phyloP scores from a whole-genome alignment of 23 tunicate species.

The Clavelina lepadiformis region DNA sequence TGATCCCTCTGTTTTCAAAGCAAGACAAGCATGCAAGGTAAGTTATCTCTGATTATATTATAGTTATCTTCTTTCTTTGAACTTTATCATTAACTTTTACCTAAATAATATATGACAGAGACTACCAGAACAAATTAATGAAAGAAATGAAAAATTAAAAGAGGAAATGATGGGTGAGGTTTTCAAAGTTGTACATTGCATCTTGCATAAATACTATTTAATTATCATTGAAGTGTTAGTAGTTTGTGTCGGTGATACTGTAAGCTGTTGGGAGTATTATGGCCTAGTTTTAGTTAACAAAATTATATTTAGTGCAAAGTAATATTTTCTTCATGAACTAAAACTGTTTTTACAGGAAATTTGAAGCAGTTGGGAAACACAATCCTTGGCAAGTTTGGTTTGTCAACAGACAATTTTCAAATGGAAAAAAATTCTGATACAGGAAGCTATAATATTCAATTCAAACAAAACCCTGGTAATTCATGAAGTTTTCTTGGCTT shows the following conservation, averaged over 20 bases:
- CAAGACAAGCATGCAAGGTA: constrained; percentile 40
- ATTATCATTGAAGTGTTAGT: too few relatives aligned
- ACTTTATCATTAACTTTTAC: too few relatives aligned
- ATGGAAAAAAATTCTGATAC: constrained; percentile 66
- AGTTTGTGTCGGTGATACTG: too few relatives aligned
- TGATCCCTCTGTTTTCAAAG: constrained; percentile 45
- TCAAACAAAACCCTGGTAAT: constrained; percentile 34
- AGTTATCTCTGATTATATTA: too few relatives aligned
- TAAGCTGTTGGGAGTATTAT: too few relatives aligned
- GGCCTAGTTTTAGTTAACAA: too few relatives aligned
- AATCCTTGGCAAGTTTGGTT: constrained; percentile 60
- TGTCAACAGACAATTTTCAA: constrained; percentile 84
- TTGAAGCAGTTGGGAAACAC: constrained; percentile 79
- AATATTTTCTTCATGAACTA: neutral
- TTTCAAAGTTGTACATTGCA: neutral
- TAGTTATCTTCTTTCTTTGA: too few relatives aligned
- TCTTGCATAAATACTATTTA: too few relatives aligned
- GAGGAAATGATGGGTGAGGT: constrained; percentile 70
- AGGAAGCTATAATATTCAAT: constrained; percentile 78
- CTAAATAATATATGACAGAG: too few relatives aligned
- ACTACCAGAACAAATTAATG: constrained; percentile 50
- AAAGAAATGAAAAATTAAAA: constrained; percentile 78
- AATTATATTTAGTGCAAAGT: too few relatives aligned
- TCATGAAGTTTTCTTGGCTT: too few relatives aligned
- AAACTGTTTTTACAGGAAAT: constrained; percentile 19